Evolutionary conservation across 2,113 vertebrate genomes (phyloP), one percentile per base, ranked within the genome.

Genomic region (Abramis brama): DNA sequence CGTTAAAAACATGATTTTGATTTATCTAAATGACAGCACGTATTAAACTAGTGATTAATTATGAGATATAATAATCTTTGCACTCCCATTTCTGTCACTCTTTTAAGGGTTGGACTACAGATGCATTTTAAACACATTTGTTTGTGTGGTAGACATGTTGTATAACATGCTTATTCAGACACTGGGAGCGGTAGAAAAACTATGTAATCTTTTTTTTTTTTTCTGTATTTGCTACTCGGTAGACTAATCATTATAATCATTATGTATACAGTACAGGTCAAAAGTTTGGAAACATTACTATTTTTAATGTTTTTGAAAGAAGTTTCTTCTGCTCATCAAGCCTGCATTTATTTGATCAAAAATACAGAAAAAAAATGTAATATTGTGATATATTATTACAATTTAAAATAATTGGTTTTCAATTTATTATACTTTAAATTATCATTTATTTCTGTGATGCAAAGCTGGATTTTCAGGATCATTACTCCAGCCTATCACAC

Each of bases 1-100:
- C 39, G 45, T 64, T 85, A 77, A 86, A 86, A 86, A 52, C 68
- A 73, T 7, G 78, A 84, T 85, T 89, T 86, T 55, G 80, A 85
- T 82, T 73, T 47, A 62, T 81, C 36, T 71, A 43, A 57, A 64
- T 64, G 85, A 76, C 59, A 78, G 74, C 68, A 62, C 36, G 77
- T 75, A 71, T 64, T 66, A 66, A 68, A 30, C 43, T 30, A 45
- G 59, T 64, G 25, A 77, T 81, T 81, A 50, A 76, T 84, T 71
- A 13, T 59, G 19, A 82, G 76, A 50, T 82, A 82, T 68, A 52
- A n/a, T 50, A 27, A 68, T 82, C 25, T 82, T 19, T 82, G n/a
- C 10, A 6, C 59, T 80, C 59, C 2, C 71, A 74, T 74, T 39
- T 52, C 47, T 55, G 47, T 55, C 74, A 55, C 6, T 77, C 27